These are phyloP conservation scores for Todiramphus chloris DNA, from an alignment of 2,113 vertebrate species.

Conservation along the genomic window DNA sequence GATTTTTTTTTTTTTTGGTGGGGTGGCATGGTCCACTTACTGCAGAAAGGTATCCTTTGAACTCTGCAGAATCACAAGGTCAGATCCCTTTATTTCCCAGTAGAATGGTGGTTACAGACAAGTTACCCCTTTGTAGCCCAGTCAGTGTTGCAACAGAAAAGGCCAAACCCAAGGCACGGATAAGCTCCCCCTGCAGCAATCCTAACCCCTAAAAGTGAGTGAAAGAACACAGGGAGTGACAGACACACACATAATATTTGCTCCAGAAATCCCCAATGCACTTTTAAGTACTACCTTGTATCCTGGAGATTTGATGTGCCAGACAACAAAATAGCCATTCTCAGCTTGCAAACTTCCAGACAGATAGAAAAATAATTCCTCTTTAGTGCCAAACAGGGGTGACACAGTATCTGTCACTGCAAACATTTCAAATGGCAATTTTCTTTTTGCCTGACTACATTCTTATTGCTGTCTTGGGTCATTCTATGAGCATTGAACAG, in stretches of 20 bases:
- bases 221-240: not conserved
- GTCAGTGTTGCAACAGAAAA: not conserved
- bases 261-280: not conserved
- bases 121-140: not conserved
- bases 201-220: not conserved
- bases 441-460: not conserved
- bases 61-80: not conserved
- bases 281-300: slow-evolving; percentile 16
- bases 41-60: not conserved
- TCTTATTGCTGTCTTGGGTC: not conserved
- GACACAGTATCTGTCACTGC: not conserved
- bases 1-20: not conserved
- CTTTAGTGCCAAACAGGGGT: not conserved
- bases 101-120: not conserved
- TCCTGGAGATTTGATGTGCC: slow-evolving; percentile 16
- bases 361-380: slow-evolving; percentile 9
- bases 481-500: not conserved
- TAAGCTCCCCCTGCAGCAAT: not conserved
- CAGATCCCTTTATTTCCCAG: not conserved
- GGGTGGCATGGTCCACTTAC: not conserved
- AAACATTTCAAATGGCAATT: not conserved
- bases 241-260: not conserved
- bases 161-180: not conserved
- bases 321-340: slow-evolving; percentile 23
- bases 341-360: slow-evolving; percentile 25